Percentiles rank a stretch among this genome's conserved stretches.
phyloP scores from a whole-genome alignment of 2,113 vertebrate genomes.

The Myiagra hebetior region DNA sequence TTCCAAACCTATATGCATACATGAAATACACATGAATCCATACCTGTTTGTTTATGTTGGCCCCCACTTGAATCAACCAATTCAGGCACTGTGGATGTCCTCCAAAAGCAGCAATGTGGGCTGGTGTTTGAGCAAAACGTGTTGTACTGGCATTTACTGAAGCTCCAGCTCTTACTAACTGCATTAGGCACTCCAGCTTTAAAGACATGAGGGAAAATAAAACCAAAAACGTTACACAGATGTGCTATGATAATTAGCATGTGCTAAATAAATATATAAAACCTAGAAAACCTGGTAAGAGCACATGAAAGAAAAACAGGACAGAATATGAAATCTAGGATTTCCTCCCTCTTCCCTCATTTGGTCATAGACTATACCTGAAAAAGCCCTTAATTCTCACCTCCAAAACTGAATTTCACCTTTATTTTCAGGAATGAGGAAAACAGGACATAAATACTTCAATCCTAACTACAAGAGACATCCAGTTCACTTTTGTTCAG shows the following conservation, averaged over 20 bases:
- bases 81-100: constrained; percentile 90
- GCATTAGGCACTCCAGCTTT: constrained; percentile 91
- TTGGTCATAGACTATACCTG: background rate
- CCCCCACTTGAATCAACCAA: constrained; percentile 92
- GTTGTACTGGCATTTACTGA: constrained; percentile 87
- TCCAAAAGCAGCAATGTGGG: constrained; percentile 92
- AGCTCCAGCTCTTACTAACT: constrained; percentile 88
- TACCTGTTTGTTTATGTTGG: constrained; percentile 93
- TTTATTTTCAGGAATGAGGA: background rate
- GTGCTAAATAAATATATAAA: background rate
- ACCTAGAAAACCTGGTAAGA: background rate
- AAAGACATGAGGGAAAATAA: constrained; percentile 26
- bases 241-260: background rate
- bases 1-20: background rate
- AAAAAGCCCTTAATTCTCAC: background rate
- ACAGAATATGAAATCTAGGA: background rate
- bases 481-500: background rate
- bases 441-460: background rate
- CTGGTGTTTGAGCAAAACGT: constrained; percentile 90
- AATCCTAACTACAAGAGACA: background rate
- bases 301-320: background rate
- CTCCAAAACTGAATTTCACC: background rate
- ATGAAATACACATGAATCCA: background rate
- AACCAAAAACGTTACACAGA: background rate
- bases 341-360: background rate